Conservation (phyloP, 2,888 invertebrate species). For the Sclerodermus sp. region DNA sequence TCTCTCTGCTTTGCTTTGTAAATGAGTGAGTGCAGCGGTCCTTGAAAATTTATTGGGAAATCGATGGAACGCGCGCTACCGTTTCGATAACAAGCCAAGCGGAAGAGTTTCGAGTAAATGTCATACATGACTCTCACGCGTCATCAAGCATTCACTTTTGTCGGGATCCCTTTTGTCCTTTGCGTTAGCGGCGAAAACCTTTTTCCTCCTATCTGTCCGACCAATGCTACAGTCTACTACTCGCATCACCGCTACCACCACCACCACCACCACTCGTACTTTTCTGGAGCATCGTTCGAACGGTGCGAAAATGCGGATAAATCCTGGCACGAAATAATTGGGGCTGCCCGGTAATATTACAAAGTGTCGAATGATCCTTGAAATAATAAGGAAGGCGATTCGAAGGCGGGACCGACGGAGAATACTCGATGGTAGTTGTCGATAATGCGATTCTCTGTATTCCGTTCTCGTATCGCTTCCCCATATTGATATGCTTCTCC, state of each 20-base stretch:
- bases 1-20: no score
- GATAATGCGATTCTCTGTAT: slow-evolving; percentile 58
- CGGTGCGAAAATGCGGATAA: no score
- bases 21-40: slow-evolving; percentile 16
- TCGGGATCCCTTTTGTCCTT: background rate
- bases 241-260: no score
- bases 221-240: no score
- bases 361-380: slow-evolving; percentile 37
- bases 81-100: slow-evolving; percentile 46
- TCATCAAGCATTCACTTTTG: slow-evolving; percentile 32
- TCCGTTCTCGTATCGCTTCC: slow-evolving; percentile 50
- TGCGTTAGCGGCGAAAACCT: no score
- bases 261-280: no score
- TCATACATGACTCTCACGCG: slow-evolving; percentile 35
- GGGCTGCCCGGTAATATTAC: slow-evolving; percentile 28
- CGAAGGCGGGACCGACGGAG: no score
- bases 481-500: slow-evolving; percentile 54
- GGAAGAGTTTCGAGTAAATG: slow-evolving; percentile 46
- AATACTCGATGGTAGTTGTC: slow-evolving; percentile 39
- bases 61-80: no score
- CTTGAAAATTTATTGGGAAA: slow-evolving; percentile 46
- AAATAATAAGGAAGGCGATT: slow-evolving; percentile 38
- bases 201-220: no score
- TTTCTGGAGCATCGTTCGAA: no score
- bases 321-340: slow-evolving; percentile 19